Evolutionary conservation across 1,140 invertebrate genomes (phyloP), one percentile per base, ranked within the genome.

Genomic region (Aphidius ervi): DNA sequence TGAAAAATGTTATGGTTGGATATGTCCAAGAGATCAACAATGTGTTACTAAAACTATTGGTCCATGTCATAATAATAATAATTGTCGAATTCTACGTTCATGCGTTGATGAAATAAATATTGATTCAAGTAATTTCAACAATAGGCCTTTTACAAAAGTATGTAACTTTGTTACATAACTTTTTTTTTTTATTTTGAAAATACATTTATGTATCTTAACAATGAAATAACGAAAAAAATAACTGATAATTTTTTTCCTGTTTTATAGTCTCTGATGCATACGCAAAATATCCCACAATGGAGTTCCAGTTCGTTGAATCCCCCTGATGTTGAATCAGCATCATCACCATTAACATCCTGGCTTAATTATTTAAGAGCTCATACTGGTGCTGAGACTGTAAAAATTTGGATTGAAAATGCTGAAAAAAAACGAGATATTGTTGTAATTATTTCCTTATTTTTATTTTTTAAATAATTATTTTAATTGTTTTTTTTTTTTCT

Each of bases 1-100:
- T 47, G 67, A 68, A 7, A 61, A 68, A 20, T 76, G 74, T 54
- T 58, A 57, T 6, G 74, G 74, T 37, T 76, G 74, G 74, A 62
- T 76, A n/a, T 76, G 74, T 8, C 74, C 74, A 8, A 46, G 9
- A 10, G 47, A 31, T 54, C 66, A 71, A n/a, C 64, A 61, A 20
- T 76, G 74, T 45, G 9, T 7, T 6, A 62, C 65, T 6, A 48
- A 63, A 37, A 49, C 63, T 9, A 10, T 65, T 31, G 53, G 10
- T 16, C 46, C 67, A 5, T 74, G 73, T 9, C 53, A 60, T 9
- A 23, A 43, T 5, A 46, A 43, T 5, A 46, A 65, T 5, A 47
- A 67, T 9, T 76, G 74, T 16, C 45, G 43, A 9, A 45, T 73
- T 47, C 56, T 55, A 1, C 66, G 73, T 20, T 63, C 62, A 1